Conservation (phyloP, 2,797 vertebrate genomes). For the Characodon lateralis region DNA sequence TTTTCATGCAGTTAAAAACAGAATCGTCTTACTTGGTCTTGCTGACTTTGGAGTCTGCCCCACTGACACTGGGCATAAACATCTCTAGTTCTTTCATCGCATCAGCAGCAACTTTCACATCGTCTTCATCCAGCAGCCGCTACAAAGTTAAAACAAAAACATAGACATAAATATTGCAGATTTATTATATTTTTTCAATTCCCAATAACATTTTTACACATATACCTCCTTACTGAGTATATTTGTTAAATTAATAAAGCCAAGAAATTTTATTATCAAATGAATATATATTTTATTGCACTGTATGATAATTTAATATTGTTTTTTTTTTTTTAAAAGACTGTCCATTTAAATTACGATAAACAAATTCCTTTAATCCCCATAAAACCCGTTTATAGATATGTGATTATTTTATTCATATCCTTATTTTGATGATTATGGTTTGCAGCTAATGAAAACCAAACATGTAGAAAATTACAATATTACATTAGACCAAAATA, state of each 20-base stretch:
- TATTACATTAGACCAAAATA: background rate
- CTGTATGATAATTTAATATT: background rate
- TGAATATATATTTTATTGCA: too few species aligned
- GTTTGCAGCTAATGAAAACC: background rate
- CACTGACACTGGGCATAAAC: conserved; percentile 89
- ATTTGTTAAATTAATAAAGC: background rate
- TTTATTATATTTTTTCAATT: too few species aligned
- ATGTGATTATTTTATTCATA: too few species aligned
- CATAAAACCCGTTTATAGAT: background rate
- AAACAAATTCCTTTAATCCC: background rate
- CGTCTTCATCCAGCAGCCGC: conserved; percentile 91
- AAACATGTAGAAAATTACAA: background rate
- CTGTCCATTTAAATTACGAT: background rate
- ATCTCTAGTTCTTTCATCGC: conserved; percentile 96
- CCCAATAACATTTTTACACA: background rate
- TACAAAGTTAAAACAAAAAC: conserved; percentile 42
- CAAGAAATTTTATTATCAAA: background rate
- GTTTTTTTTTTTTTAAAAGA: background rate
- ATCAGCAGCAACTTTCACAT: conserved; percentile 95
- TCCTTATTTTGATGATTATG: background rate
- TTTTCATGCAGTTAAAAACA: background rate
- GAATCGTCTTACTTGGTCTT: conserved; percentile 80
- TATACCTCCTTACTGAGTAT: background rate
- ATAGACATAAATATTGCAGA: background rate
- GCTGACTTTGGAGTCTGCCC: conserved; percentile 74